Evolutionary conservation across 2,797 vertebrate species (phyloP), one percentile per base, ranked within the genome.

Genomic region (Anomalospiza imberbis): DNA sequence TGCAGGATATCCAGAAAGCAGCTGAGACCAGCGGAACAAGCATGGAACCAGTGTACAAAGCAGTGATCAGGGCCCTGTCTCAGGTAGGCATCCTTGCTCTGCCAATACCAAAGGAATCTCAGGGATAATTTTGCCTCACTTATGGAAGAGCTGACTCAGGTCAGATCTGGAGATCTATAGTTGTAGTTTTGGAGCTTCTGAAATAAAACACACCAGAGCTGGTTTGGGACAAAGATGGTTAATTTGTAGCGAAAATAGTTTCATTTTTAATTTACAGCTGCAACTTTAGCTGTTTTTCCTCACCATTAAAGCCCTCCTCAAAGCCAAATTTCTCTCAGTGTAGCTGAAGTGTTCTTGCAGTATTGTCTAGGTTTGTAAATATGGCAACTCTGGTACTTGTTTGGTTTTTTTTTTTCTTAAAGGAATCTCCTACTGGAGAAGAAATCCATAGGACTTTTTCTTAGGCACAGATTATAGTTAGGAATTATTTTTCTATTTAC

Each of bases 41-140:
- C 60, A 24, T 98, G 83, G 96, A 97, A 9, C 96, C 93, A 0
- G 94, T 98, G 57, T 98, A 98, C 76, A 84, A 90, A 48, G 95
- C 96, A 8, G 95, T 97, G 55, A 97, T 98, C 44, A 95, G 95
- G 38, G 96, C 91, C 10, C 97, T 98, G 36, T 95, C 68, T 38
- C 97, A 97, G 98, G 98, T 98, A 94, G 25, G 51, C 18, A 47
- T 26, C 63, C 10, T 24, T 55, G 28, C 32, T 62, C 40, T 54
- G 29, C 19, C 61, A 17, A 22, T 34, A 12, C 7, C n/a, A 38
- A 74, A 61, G 16, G 47, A 31, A 10, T 57, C 19, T 68, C n/a
- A 13, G 14, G 48, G 44, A 34, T n/a, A 31, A 6, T 68, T 76
- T 38, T 9, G 28, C 18, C 70, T 90, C 48, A 16, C 24, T 76